Evolutionary conservation across 2,888 invertebrate species (phyloP).

Genomic region (Pheosia tremula): DNA sequence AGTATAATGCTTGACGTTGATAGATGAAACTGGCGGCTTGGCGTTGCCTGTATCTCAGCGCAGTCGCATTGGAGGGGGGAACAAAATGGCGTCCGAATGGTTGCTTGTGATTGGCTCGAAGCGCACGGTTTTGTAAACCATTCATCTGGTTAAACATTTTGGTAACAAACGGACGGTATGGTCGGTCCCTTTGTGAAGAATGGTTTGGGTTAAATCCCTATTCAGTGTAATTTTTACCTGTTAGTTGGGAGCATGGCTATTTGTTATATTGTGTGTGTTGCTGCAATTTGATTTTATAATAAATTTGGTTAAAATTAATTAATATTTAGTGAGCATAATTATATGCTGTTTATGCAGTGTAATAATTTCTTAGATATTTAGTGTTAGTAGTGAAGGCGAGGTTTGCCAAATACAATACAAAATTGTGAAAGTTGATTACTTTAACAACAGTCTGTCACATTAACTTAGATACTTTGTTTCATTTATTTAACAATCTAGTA

Average conservation of each 20-base stretch:
- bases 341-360: too few species aligned
- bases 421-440: too few species aligned
- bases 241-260: neutral
- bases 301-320: too few species aligned
- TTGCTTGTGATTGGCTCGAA: constrained; percentile 48
- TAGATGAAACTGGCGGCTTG: constrained; percentile 48
- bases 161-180: constrained; percentile 14
- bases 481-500: too few species aligned
- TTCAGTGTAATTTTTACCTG: neutral
- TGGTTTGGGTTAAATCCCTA: neutral
- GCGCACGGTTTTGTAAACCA: constrained; percentile 22
- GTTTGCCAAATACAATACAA: too few species aligned
- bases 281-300: neutral
- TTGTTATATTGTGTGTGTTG: neutral
- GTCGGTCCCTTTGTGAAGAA: neutral
- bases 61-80: constrained; percentile 49
- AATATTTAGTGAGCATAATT: too few species aligned
- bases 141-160: constrained; percentile 31
- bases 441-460: too few species aligned
- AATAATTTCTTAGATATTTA: too few species aligned
- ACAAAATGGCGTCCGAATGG: constrained; percentile 60
- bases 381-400: too few species aligned
- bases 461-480: too few species aligned
- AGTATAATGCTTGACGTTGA: constrained; percentile 44
- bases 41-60: constrained; percentile 34